Evolutionary conservation across 53 echinoderm and acorn worm species (phyloP), one percentile per base, ranked within the genome.

Genomic region (Echinarachnius parma): DNA sequence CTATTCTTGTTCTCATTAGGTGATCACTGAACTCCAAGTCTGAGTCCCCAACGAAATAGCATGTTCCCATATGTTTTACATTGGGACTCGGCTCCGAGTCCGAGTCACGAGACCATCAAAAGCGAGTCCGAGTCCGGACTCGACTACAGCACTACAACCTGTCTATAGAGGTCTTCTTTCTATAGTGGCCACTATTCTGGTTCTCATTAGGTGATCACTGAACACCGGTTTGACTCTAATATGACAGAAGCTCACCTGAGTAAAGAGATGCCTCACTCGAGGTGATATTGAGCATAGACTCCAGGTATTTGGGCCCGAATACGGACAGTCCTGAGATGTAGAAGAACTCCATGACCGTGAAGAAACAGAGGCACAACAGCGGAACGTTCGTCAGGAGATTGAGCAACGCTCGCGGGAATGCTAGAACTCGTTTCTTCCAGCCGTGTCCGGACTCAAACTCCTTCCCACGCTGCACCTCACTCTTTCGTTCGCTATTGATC

Each of bases 291-390:
- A 91, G 80, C 82, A 84, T 81, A 1, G 87, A 84, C 66, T 96
- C 96, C 33, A 96, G 26, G 53, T 87, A 91, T 65, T 96, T 96
- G 9, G 96, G 96, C 15, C 90, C 87, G 34, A 96, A 96, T 10
- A 88, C 88, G 3, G 96, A 87, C 13, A 96, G 48, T n/a, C 85
- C 84, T 5, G 91, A 75, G 0, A 82, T 59, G 32, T 87, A 91
- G 82, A 96, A 81, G 76, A 81, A 84, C 63, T 85, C 91, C 9
- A 81, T 53, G 25, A 81, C 57, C 0, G 79, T 63, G 19, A 71
- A 84, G 42, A 91, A 61, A 37, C 61, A 83, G 34, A 91, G 52
- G 29, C 87, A 81, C 82, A 96, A 85, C 26, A 79, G 77, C 28
- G 96, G 87, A 8, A 81, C 36, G 48, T 96, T 96, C 67, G 82